Base-by-base conservation (phyloP, 2,888 invertebrate genomes). In the Cyclophora albipunctata region DNA sequence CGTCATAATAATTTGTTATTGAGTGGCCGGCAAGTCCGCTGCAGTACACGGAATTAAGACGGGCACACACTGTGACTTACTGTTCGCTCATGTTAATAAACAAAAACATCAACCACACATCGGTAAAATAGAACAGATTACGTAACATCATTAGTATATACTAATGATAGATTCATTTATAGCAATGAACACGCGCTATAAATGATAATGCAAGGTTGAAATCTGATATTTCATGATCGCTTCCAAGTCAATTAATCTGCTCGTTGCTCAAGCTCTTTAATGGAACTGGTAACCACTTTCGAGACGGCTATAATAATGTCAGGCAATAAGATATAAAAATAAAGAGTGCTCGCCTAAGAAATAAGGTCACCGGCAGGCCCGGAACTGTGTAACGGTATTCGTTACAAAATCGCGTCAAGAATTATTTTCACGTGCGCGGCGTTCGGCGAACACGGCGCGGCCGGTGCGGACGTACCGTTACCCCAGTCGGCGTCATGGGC, bases 401-500 rank as follows among this genome's bases (percentile, higher is more conserved):
- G 78, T 87, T 87, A 86, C 87, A 85, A 88, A 87, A 87, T 85
- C 82, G 80, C 87, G 81, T 81, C 85, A 84, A 87, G 87, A 86
- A 87, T 86, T 86, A 87, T 86, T 79, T 86, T 86, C 86, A 86
- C 85, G 87, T 85, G 84, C 85, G 75, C 78, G 69, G 74, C 71
- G 79, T 78, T 64, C 73, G 71, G 70, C 71, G 73, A 70, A 68
- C 58, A 69, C 51, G 51, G 69, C 75, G 67, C 70, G 67, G 69
- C 70, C 34, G 43, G 33, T 1, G 43, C 51, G 61, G 61, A 57
- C 70, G 62, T 69, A 82, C 85, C 86, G 86, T 85, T 85, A 85
- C 67, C 70, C 71, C 62, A 71, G 71, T 71, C 73, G 69, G 62
- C 69, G 75, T 20, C 20, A 20, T 20, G 63, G 71, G 66, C 72